phyloP scores from a whole-genome alignment of 2,888 invertebrate species.

The Hydriomena furcata region DNA sequence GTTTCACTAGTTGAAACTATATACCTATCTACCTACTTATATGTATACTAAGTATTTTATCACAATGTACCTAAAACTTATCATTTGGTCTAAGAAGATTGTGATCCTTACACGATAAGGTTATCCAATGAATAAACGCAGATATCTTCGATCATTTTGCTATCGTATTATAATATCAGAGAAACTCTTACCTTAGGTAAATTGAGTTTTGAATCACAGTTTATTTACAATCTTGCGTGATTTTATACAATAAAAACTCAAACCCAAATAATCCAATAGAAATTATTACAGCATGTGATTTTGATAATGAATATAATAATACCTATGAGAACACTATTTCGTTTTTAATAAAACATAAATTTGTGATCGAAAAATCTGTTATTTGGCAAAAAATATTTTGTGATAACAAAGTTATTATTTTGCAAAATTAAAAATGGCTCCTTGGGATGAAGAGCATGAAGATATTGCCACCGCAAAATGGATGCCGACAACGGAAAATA shows the following conservation, averaged over 20 bases:
- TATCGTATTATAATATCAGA: background rate
- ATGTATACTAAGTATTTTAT: too few relatives aligned
- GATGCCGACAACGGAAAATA: constrained; percentile 1
- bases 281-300: too few relatives aligned
- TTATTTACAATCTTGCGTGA: background rate
- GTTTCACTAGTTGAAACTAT: too few relatives aligned
- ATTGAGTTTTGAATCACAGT: background rate
- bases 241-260: too few relatives aligned
- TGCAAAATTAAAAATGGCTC: constrained; percentile 2
- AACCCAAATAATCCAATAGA: too few relatives aligned
- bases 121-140: background rate
- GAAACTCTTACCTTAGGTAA: too few relatives aligned
- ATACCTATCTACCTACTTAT: too few relatives aligned
- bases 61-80: background rate
- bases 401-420: background rate
- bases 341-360: constrained; percentile 33
- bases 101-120: background rate
- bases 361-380: constrained; percentile 29
- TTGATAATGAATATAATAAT: background rate
- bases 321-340: constrained; percentile 16
- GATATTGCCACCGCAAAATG: background rate
- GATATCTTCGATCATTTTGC: background rate
- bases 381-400: constrained; percentile 4
- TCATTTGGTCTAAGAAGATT: background rate
- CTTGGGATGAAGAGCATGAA: background rate